These are phyloP conservation scores for Drosophila saltans DNA, from an alignment of 1,140 invertebrate species.

Conservation along the genomic window DNA sequence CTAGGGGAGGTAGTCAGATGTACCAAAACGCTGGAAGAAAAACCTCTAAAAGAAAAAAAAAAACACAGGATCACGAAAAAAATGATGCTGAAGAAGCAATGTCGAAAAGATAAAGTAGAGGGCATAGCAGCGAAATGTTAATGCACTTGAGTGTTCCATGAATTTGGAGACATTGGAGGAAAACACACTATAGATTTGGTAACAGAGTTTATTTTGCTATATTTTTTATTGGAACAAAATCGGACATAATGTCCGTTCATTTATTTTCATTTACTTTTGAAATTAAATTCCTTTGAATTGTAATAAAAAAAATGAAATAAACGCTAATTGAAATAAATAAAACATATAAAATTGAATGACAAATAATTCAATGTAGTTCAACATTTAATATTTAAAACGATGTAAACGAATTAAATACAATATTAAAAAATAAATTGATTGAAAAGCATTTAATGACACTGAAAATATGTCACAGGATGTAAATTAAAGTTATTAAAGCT, in stretches of 20 bases:
- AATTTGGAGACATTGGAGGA: neutral
- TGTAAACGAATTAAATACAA: neutral
- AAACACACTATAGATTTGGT: too few species aligned
- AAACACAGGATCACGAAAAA: neutral
- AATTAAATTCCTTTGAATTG: too few species aligned
- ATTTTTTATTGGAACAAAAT: too few species aligned
- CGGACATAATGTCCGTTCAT: too few species aligned
- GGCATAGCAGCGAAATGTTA: neutral
- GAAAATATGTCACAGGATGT: too few species aligned
- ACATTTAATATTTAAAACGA: neutral
- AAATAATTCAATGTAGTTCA: neutral
- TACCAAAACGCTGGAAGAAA: constrained; percentile 11
- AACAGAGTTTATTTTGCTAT: too few species aligned
- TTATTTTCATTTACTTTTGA: too few species aligned
- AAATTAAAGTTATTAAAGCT: neutral
- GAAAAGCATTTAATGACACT: neutral
- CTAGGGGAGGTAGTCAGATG: neutral
- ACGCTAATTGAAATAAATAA: too few species aligned
- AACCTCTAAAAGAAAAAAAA: constrained; percentile 11
- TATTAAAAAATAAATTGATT: neutral
- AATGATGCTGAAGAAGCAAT: constrained; percentile 3
- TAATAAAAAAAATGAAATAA: too few species aligned
- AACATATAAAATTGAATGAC: too few species aligned
- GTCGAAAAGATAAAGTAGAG: neutral
- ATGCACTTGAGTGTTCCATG: neutral